Base-by-base conservation (phyloP, 2,888 invertebrate genomes). In the Monoplex corrugatus region DNA sequence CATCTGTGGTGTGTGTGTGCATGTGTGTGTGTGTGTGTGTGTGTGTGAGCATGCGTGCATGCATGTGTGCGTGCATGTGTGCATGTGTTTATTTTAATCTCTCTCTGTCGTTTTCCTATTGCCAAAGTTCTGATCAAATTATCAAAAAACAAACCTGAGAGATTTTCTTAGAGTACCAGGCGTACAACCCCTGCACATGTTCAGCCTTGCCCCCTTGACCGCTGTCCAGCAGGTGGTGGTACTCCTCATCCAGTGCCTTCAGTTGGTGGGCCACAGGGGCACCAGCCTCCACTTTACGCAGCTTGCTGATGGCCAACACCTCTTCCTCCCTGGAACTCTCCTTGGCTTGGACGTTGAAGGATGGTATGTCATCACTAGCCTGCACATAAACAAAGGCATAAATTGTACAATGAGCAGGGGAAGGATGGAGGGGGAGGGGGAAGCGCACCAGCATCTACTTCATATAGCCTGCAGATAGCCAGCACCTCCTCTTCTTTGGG, bases 321-420 rank as follows among this genome's bases (percentile, higher is more conserved):
- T 96, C 96, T 86, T 96, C 96, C 83, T 93, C 94, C 90, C 95
- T 96, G 13, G 95, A 95, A 89, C 95, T 95, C 91, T 96, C 96
- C 89, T 94, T 92, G 16, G 95, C 96, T 92, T 94, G 91, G 13
- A 93, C 87, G 86, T 95, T 95, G n/a, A 94, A 90, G 10, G 93
- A 92, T 23, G 94, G 94, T 28, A 93, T 72, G 32, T 93, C 93
- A 44, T 92, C 92, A 88, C 91, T 91, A n/a, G 89, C 91, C 93
- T 94, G 87, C 23, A 68, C n/a, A 80, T 23, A 28, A 23, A 80
- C 6, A 80, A 23, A 40, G 23, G 28, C 68, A 68, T 8, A n/a
- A 23, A 68, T 68, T 10, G 6, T 6, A 57, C 57, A 57, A 13
- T 19, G 57, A 57, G n/a, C n/a, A n/a, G n/a, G n/a, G n/a, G n/a